Base-by-base conservation (phyloP, 1,140 invertebrate species). In the Neomicropteryx cornuta region DNA sequence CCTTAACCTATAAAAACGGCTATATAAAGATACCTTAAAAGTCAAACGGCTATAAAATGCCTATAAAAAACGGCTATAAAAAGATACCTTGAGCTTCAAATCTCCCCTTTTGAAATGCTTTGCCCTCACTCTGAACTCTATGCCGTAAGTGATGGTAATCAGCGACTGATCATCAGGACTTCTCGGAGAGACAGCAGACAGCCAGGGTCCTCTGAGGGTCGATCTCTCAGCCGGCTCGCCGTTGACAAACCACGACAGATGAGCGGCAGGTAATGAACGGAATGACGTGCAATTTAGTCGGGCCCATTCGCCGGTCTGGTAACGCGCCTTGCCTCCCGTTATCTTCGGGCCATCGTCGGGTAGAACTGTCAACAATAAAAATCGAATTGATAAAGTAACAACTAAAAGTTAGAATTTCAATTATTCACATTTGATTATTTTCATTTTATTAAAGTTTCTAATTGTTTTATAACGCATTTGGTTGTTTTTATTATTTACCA, bases 241-340 rank as follows among this genome's bases (percentile, higher is more conserved):
- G 49, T 84, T 84, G 49, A 84, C 77, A 54, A 72, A 81, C 81
- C 81, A 84, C 18, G 63, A 68, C 21, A 84, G 65, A 36, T 71
- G 70, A 14, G 80, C 77, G 13, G 77, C 76, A 30, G 81, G 81
- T 47, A 76, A 75, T 19, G 79, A 82, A 42, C 72, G 65, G 3
- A 67, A 66, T 5, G 77, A 79, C 14, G 77, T 81, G 55, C 81
- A 83, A 56, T 81, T 82, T 47, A 82, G 71, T 35, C 70, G 58
- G 3, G 81, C 76, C 38, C 63, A 62, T 43, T 83, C 80, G 24
- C 75, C 75, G 31, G 74, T 65, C 47, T 77, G 72, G 60, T 83
- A 83, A 19, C 77, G 68, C 8, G 73, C 66, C 37, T 68, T 68
- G 18, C 76, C 75, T 17, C 79, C 77, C 6, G 53, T 69, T 53